phyloP scores from a whole-genome alignment of 2,797 vertebrate species.

The Xenops minutus region DNA sequence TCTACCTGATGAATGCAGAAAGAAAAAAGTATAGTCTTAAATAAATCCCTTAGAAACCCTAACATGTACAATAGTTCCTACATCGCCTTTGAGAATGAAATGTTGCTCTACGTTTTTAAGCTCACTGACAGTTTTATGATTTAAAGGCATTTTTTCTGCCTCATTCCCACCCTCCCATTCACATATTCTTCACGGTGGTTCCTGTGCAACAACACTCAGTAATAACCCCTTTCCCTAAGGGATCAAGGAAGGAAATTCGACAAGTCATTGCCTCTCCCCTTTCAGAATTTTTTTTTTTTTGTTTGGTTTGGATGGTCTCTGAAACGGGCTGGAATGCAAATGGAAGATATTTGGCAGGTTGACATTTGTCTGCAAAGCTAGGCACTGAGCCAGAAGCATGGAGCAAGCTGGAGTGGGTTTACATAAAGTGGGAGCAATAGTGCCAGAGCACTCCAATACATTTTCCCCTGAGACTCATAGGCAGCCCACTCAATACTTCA shows the following conservation, averaged over 20 bases:
- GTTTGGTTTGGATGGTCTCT: slow-evolving; percentile 65
- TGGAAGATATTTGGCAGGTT: slow-evolving; percentile 73
- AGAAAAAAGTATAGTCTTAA: neutral
- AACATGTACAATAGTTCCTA: slow-evolving; percentile 20
- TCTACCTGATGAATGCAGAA: neutral
- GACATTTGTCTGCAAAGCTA: slow-evolving; percentile 70
- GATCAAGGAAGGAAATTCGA: slow-evolving; percentile 67
- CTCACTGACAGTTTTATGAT: slow-evolving; percentile 55
- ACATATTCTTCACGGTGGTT: slow-evolving; percentile 24
- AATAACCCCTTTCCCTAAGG: slow-evolving; percentile 70
- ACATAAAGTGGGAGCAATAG: slow-evolving; percentile 46
- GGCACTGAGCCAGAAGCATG: slow-evolving; percentile 66
- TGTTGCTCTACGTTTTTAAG: slow-evolving; percentile 33
- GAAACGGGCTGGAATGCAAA: slow-evolving; percentile 70
- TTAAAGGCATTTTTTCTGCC: slow-evolving; percentile 44
- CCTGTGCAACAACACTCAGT: slow-evolving; percentile 36
- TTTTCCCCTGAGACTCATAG: slow-evolving; percentile 55
- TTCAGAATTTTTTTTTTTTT: neutral
- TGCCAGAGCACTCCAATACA: slow-evolving; percentile 48
- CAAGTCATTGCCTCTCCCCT: slow-evolving; percentile 61
- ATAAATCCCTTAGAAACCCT: slow-evolving; percentile 7
- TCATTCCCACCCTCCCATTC: slow-evolving; percentile 44
- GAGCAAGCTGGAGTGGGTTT: slow-evolving; percentile 63
- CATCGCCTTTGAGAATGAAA: slow-evolving; percentile 2
- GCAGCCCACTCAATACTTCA: slow-evolving; percentile 55